Percentiles rank a stretch among this genome's conserved stretches.
Conservation (phyloP, 2,797 vertebrate genomes). For the Rhynchonycteris naso region DNA sequence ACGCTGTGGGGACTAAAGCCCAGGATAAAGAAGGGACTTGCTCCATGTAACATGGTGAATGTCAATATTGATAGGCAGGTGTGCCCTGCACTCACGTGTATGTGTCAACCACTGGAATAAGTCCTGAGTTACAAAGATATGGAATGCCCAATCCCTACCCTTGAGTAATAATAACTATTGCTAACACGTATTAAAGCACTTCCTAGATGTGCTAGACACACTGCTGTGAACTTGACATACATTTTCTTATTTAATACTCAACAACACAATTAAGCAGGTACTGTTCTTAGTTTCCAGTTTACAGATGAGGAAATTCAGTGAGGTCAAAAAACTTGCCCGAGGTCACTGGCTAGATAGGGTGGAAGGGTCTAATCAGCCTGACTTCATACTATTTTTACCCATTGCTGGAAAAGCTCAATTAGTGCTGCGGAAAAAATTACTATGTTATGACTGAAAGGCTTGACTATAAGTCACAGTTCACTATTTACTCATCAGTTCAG, state of each 20-base stretch:
- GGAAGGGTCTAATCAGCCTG: neutral
- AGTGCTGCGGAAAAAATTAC: neutral
- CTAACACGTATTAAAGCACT: neutral
- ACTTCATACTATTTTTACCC: neutral
- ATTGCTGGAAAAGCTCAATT: neutral
- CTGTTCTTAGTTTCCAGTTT: neutral
- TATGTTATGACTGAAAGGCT: neutral
- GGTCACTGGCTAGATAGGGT: neutral
- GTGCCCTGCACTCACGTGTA: neutral
- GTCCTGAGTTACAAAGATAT: neutral
- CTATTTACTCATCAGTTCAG: neutral
- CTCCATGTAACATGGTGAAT: neutral
- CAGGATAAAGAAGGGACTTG: neutral
- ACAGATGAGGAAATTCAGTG: neutral
- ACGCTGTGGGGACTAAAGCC: neutral
- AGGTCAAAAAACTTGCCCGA: neutral
- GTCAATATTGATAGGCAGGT: neutral
- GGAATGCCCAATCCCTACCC: neutral
- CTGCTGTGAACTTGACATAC: neutral
- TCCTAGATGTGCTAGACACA: neutral
- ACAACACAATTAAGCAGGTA: neutral
- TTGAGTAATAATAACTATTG: neutral
- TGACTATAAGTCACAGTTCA: neutral
- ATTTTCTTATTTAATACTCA: neutral
- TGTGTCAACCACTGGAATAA: neutral